Conservation (phyloP, 2,888 invertebrate species). For the Trissoscelio sp. region DNA sequence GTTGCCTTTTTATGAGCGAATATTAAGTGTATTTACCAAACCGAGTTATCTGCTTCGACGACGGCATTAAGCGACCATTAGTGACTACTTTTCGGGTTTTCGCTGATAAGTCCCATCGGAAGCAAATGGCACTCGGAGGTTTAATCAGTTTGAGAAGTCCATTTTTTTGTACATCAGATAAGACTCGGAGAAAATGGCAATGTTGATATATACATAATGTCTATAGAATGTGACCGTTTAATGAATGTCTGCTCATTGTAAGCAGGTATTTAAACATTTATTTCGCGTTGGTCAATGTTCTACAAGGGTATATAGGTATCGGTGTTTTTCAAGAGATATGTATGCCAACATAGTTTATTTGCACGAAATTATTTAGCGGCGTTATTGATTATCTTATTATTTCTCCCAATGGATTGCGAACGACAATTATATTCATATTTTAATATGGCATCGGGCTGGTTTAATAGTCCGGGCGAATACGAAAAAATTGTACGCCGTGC, state of each 20-base stretch:
- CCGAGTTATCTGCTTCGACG: too few species aligned
- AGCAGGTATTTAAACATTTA: slow-evolving; percentile 48
- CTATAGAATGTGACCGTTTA: slow-evolving; percentile 23
- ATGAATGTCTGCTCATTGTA: slow-evolving; percentile 38
- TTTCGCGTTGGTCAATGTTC: slow-evolving; percentile 38
- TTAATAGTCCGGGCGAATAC: neutral
- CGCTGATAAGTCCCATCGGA: too few species aligned
- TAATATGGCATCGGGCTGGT: neutral
- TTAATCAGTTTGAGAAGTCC: slow-evolving; percentile 14
- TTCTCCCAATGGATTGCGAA: neutral
- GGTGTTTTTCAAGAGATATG: slow-evolving; percentile 32
- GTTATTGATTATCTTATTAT: slow-evolving; percentile 38
- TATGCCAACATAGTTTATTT: slow-evolving; percentile 41
- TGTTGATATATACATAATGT: slow-evolving; percentile 6
- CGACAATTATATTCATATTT: slow-evolving; percentile 14
- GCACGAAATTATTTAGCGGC: slow-evolving; percentile 41
- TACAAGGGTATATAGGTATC: slow-evolving; percentile 38
- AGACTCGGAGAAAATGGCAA: slow-evolving; percentile 6
- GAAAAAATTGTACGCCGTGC: neutral
- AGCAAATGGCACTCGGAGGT: neutral
- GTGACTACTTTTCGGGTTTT: too few species aligned
- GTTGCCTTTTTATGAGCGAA: too few species aligned
- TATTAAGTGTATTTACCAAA: too few species aligned
- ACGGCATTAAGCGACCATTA: too few species aligned
- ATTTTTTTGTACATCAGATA: slow-evolving; percentile 7